phyloP scores from a whole-genome alignment of 2,797 vertebrate genomes.

The Sarcophilus harrisii region DNA sequence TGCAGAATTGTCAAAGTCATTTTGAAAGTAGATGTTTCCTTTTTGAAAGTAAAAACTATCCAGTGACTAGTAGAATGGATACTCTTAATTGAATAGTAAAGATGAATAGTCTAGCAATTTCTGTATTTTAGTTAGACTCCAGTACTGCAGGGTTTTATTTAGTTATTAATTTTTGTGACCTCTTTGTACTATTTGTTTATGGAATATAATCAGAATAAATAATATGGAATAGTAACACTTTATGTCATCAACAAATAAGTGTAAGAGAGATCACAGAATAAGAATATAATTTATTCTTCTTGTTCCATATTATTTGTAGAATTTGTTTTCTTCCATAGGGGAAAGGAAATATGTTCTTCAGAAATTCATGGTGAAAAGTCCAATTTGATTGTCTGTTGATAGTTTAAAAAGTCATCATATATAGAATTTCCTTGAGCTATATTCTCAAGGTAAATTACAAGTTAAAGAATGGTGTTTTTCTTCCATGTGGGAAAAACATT shows the following conservation, averaged over 20 bases:
- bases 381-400: neutral
- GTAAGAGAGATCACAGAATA: neutral
- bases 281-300: neutral
- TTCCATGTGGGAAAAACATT: neutral
- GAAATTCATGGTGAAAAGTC: neutral
- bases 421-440: neutral
- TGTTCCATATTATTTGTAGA: neutral
- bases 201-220: neutral
- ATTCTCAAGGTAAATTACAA: neutral
- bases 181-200: neutral
- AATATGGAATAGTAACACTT: neutral
- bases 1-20: neutral
- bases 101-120: neutral
- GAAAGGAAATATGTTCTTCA: neutral
- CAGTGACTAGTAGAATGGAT: neutral
- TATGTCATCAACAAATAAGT: neutral
- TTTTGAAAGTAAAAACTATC: neutral
- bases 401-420: neutral
- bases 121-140: neutral
- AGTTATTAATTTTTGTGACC: neutral
- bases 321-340: neutral
- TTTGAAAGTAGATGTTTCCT: neutral
- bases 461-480: conserved; percentile 3
- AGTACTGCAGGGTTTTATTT: neutral
- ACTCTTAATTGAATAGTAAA: neutral